phyloP scores from a whole-genome alignment of 2,113 vertebrate species.

The Sinocyclocheilus maitianheensis region DNA sequence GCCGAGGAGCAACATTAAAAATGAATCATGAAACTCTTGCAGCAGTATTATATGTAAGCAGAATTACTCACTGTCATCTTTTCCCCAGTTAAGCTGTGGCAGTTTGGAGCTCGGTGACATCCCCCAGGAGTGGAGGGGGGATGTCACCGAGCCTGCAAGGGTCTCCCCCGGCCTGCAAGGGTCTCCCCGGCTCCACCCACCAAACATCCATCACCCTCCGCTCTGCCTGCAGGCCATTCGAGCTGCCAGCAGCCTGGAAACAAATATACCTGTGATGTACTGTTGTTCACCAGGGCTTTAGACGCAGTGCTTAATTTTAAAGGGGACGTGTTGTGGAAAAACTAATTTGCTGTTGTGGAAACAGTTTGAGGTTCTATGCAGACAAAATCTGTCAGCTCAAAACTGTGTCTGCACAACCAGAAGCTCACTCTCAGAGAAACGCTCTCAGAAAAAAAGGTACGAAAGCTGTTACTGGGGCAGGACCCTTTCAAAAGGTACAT shows the following conservation, averaged over 20 bases:
- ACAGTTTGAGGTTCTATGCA: neutral
- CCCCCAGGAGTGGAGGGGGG: slow-evolving; percentile 22
- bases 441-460: too few species aligned
- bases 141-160: slow-evolving; percentile 16
- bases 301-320: neutral
- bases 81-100: slow-evolving; percentile 76
- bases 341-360: neutral
- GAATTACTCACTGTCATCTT: slow-evolving; percentile 70
- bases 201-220: slow-evolving; percentile 38
- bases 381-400: neutral
- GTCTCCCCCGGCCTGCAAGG: slow-evolving; percentile 29
- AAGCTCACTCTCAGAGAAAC: neutral
- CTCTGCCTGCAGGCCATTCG: slow-evolving; percentile 8
- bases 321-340: neutral
- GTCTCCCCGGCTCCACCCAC: slow-evolving; percentile 26
- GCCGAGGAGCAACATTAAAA: slow-evolving; percentile 78
- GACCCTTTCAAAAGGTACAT: too few species aligned
- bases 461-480: too few species aligned
- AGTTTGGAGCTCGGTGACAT: slow-evolving; percentile 59
- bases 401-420: neutral
- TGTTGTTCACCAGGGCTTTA: neutral
- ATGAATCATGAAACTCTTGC: slow-evolving; percentile 81
- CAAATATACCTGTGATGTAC: slow-evolving; percentile 9
- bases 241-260: slow-evolving; percentile 1
- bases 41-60: slow-evolving; percentile 81